Conservation (phyloP, 2,888 invertebrate genomes). For the Chelonus formosanus region DNA sequence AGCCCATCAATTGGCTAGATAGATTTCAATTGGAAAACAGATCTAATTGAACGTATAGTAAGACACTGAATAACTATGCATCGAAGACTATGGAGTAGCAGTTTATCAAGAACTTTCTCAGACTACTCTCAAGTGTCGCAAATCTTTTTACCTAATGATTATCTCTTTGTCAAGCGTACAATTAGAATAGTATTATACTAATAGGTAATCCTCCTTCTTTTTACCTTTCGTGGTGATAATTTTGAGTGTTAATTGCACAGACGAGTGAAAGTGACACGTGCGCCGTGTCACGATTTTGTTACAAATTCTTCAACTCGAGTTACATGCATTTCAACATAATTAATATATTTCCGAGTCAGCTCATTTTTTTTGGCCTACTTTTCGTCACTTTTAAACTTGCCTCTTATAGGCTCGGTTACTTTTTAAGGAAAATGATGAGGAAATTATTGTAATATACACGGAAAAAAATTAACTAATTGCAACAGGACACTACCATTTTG, state of each 20-base stretch:
- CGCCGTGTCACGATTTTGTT: slow-evolving; percentile 40
- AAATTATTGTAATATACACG: too few species aligned
- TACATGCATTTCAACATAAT: neutral
- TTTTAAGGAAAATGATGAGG: too few species aligned
- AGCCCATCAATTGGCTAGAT: slow-evolving; percentile 8
- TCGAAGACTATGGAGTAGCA: too few species aligned
- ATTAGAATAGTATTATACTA: slow-evolving; percentile 29
- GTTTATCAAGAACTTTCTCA: too few species aligned
- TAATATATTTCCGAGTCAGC: neutral
- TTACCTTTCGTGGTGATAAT: slow-evolving; percentile 45
- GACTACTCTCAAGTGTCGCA: slow-evolving; percentile 34
- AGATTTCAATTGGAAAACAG: neutral
- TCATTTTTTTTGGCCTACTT: neutral
- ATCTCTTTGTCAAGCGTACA: slow-evolving; percentile 46
- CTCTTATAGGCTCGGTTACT: too few species aligned
- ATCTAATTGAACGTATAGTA: too few species aligned
- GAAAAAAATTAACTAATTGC: too few species aligned
- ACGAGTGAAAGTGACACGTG: slow-evolving; percentile 45
- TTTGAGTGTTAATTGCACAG: slow-evolving; percentile 44
- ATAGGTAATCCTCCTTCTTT: neutral
- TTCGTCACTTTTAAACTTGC: neutral
- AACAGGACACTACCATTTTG: too few species aligned
- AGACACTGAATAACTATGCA: too few species aligned
- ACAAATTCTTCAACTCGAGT: neutral
- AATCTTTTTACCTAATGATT: slow-evolving; percentile 42